Conservation (phyloP, 37 sponge, comb jelly and placozoan species). For the Amphimedon queenslandica region DNA sequence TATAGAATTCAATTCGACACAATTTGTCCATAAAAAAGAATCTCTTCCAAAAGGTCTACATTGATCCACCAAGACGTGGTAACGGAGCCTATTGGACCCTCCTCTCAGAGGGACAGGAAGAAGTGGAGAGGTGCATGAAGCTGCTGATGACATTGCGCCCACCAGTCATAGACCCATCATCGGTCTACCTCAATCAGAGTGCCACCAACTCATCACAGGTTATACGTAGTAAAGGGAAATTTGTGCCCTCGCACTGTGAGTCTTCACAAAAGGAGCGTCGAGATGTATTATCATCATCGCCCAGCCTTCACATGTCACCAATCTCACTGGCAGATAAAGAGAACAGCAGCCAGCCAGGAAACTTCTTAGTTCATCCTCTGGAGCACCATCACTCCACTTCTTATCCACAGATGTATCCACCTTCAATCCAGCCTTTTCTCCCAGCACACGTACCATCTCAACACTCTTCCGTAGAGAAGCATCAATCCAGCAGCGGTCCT, state of each 20-base stretch:
- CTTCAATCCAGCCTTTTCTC: slow-evolving; percentile 4
- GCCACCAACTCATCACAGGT: slow-evolving; percentile 13
- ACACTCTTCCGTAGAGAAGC: background rate
- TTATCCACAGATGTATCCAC: background rate
- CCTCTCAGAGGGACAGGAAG: slow-evolving; percentile 55
- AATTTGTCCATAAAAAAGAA: slow-evolving; percentile 75
- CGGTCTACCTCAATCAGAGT: slow-evolving; percentile 1
- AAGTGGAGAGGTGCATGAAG: slow-evolving; percentile 45
- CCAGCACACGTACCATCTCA: background rate
- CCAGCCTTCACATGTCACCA: background rate
- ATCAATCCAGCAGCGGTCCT: background rate
- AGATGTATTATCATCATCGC: background rate
- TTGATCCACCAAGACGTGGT: slow-evolving; percentile 48
- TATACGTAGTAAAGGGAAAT: slow-evolving; percentile 47
- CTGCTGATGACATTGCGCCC: slow-evolving; percentile 53
- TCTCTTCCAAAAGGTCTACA: slow-evolving; percentile 66
- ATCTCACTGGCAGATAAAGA: background rate
- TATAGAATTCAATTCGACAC: slow-evolving; percentile 83
- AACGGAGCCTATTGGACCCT: slow-evolving; percentile 67
- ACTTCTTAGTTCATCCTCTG: background rate
- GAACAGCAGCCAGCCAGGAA: background rate
- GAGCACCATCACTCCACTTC: background rate
- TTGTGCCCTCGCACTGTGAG: slow-evolving; percentile 24
- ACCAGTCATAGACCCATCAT: slow-evolving; percentile 29
- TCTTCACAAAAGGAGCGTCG: background rate